Percentiles rank a stretch among this genome's conserved stretches.
phyloP scores from a whole-genome alignment of 2,888 invertebrate genomes.

The Odontomyia ornata region DNA sequence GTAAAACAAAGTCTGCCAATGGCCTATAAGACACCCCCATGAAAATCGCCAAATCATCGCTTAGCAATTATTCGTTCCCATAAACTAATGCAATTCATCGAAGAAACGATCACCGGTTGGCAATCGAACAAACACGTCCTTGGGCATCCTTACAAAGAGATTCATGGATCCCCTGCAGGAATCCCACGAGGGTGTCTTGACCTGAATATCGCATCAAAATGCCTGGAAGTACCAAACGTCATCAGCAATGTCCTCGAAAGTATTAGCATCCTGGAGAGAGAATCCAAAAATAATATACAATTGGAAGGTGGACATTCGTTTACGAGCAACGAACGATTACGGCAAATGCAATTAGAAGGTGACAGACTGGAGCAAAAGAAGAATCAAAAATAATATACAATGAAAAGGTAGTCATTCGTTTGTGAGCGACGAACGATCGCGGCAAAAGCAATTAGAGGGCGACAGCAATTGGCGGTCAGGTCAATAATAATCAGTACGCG shows the following conservation, averaged over 20 bases:
- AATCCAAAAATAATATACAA: slow-evolving; percentile 97
- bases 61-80: slow-evolving; percentile 23
- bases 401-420: slow-evolving; percentile 82
- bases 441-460: slow-evolving; percentile 69
- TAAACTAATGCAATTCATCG: slow-evolving; percentile 52
- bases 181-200: slow-evolving; percentile 91
- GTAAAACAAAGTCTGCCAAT: slow-evolving; percentile 85
- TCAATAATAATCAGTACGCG: slow-evolving; percentile 78
- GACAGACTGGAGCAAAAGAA: too few relatives aligned
- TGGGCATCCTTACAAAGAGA: slow-evolving; percentile 94
- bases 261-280: too few relatives aligned
- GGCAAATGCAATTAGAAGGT: too few relatives aligned
- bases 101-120: slow-evolving; percentile 58
- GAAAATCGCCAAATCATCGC: slow-evolving; percentile 65
- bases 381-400: too few relatives aligned
- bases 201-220: slow-evolving; percentile 87
- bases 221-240: slow-evolving; percentile 91
- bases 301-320: too few relatives aligned
- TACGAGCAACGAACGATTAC: too few relatives aligned
- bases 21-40: slow-evolving; percentile 65
- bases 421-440: slow-evolving; percentile 58
- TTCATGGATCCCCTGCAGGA: slow-evolving; percentile 90
- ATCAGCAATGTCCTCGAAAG: slow-evolving; percentile 96
- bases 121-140: slow-evolving; percentile 79
- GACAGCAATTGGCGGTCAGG: slow-evolving; percentile 75